These are phyloP conservation scores for Muschampia plurimacula DNA, from an alignment of 2,888 invertebrate genomes.

Conservation along the genomic window DNA sequence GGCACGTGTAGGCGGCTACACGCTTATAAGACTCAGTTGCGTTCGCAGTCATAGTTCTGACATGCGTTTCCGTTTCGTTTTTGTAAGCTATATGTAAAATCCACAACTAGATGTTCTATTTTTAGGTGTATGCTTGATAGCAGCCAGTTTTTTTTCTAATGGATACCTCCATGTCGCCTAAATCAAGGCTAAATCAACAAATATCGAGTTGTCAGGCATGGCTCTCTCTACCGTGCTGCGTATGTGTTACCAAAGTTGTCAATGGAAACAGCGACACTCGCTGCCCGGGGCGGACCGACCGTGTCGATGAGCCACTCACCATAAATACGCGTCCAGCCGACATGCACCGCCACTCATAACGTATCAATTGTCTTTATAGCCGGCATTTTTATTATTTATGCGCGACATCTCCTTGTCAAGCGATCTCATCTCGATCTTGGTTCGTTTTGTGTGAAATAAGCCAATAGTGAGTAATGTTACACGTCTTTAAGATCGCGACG, in stretches of 20 bases:
- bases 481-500: conserved; percentile 14
- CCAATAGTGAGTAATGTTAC: conserved; percentile 33
- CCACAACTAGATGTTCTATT: too few species aligned
- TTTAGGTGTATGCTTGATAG: too few species aligned
- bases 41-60: too few species aligned
- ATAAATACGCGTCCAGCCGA: conserved; percentile 66
- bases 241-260: background rate
- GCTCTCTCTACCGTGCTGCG: too few species aligned
- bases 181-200: too few species aligned
- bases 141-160: too few species aligned
- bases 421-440: conserved; percentile 56
- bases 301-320: conserved; percentile 68
- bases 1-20: too few species aligned
- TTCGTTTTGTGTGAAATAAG: conserved; percentile 43
- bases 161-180: too few species aligned
- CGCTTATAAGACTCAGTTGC: too few species aligned
- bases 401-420: conserved; percentile 61
- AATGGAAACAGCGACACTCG: conserved; percentile 29
- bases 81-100: too few species aligned
- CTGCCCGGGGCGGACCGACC: conserved; percentile 48
- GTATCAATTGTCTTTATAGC: conserved; percentile 80
- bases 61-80: too few species aligned
- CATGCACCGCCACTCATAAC: conserved; percentile 67
- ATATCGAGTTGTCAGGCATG: too few species aligned
- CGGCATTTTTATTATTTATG: conserved; percentile 76